These are phyloP conservation scores for Antennarius striatus DNA, from an alignment of 2,113 vertebrate species.

Conservation along the genomic window DNA sequence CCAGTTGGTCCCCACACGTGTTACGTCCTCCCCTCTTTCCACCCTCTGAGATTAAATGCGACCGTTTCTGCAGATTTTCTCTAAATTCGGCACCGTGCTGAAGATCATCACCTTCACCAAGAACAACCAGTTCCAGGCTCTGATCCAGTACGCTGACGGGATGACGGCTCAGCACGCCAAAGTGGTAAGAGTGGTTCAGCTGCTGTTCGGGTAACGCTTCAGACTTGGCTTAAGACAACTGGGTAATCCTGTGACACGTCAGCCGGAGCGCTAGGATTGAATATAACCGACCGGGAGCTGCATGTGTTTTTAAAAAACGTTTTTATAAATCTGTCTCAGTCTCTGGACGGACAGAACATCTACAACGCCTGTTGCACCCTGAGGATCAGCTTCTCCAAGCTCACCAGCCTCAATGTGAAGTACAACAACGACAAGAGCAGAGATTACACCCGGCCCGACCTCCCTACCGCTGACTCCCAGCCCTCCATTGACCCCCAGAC, in stretches of 20 bases:
- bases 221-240: neutral
- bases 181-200: conserved; percentile 80
- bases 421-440: conserved; percentile 98
- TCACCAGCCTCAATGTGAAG: conserved; percentile 97
- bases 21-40: no score
- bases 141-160: conserved; percentile 91
- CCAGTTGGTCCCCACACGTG: no score
- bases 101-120: conserved; percentile 99
- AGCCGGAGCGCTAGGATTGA: no score
- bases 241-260: neutral
- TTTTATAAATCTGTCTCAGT: conserved; percentile 69
- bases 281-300: no score
- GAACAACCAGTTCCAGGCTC: conserved; percentile 97
- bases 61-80: conserved; percentile 86
- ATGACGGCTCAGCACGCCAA: conserved; percentile 94
- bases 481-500: conserved; percentile 88
- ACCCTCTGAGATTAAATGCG: no score
- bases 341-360: conserved; percentile 97
- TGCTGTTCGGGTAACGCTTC: neutral
- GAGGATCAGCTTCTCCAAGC: conserved; percentile 96
- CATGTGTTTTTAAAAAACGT: neutral
- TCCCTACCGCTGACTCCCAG: conserved; percentile 92
- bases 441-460: conserved; percentile 93
- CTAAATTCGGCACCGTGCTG: conserved; percentile 95
- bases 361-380: conserved; percentile 97